These are phyloP conservation scores for Drosophila pachea DNA, from an alignment of 1,140 invertebrate genomes.

Conservation along the genomic window DNA sequence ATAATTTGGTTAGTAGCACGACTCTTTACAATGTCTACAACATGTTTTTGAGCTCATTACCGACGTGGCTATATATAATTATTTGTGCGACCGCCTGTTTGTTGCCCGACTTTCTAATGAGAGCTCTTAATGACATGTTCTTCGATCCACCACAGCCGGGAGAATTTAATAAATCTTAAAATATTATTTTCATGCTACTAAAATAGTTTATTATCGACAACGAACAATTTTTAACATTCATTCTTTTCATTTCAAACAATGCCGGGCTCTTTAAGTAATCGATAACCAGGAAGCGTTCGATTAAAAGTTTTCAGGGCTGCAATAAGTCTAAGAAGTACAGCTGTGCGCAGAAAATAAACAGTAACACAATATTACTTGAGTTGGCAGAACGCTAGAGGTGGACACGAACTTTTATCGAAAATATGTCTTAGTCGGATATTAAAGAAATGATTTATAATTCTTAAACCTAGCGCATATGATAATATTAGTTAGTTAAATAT, in stretches of 20 bases:
- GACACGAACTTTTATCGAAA: background rate
- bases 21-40: slow-evolving; percentile 82
- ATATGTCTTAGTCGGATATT: background rate
- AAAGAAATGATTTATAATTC: no score
- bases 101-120: slow-evolving; percentile 80
- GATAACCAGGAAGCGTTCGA: background rate
- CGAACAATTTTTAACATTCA: no score
- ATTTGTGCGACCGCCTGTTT: slow-evolving; percentile 81
- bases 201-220: no score
- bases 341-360: background rate
- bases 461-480: no score
- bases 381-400: background rate
- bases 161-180: background rate
- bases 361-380: background rate
- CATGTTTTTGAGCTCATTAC: slow-evolving; percentile 80
- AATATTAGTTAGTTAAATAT: no score
- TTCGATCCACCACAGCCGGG: background rate
- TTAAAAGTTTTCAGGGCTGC: background rate
- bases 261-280: background rate
- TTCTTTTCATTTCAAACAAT: no score
- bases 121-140: slow-evolving; percentile 50
- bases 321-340: slow-evolving; percentile 1
- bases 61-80: slow-evolving; percentile 83
- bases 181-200: no score
- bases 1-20: slow-evolving; percentile 81